Base-by-base conservation (phyloP, 2,888 invertebrate species). In the Tachina fera region DNA sequence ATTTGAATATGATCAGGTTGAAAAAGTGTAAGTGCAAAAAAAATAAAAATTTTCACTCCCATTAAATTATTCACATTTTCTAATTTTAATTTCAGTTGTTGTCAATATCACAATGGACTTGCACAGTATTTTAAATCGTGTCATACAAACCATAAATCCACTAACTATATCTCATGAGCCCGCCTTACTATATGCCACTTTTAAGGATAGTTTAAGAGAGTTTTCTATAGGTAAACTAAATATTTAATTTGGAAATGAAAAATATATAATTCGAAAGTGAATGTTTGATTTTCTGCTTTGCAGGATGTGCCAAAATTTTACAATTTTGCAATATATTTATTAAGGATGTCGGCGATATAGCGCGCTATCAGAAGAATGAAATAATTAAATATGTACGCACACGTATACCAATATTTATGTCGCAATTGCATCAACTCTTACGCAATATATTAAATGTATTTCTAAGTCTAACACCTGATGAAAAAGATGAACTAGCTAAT, bases 301-400 rank as follows among this genome's bases (percentile, higher is more conserved):
- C 83, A 94, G 94, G 93, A 87, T 93, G 93, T 87, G 93, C 93
- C 68, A 94, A 94, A 91, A 90, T 94, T 51, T 91, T 95, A 71
- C 93, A 95, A 80, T 93, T 95, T 51, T 95, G 95, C 92, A 95
- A 95, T 90, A 92, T 95, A 84, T 95, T 95, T 90, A 94, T 95
- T 22, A 94, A 94, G 90, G 93, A 95, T 88, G 95, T 95, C 89
- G 92, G 94, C 53, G 95, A 95, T 88, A 91, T 95, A 84, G 93
- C 95, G 9, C 93, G 94, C 81, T 94, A 94, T 87, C 95, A 96
- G 89, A 93, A 95, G 86, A 94, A 95, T 89, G 95, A 95, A 91
- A 95, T 96, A 39, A 94, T 95, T 82, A 94, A 94, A 89, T 95
- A 95, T 90, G 94, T 95, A 51, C 95, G 95, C 89, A 94, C 95